phyloP scores from a whole-genome alignment of 2,113 vertebrate genomes.

The Maccullochella peelii region DNA sequence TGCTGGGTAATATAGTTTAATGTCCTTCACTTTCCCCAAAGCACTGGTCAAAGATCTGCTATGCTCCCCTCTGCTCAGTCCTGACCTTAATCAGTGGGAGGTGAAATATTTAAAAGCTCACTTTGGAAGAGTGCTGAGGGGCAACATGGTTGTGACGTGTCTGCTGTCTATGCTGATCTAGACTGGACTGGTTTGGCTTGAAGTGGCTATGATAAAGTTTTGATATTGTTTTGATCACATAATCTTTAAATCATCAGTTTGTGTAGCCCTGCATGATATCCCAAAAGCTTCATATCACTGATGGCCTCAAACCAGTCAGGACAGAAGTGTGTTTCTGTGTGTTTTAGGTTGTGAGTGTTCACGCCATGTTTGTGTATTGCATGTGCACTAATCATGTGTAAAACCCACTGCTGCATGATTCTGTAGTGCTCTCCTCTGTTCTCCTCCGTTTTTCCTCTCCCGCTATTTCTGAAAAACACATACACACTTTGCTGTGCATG shows the following conservation, averaged over 20 bases:
- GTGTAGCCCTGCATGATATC: constrained; percentile 46
- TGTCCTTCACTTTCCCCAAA: constrained; percentile 73
- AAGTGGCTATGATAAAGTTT: constrained; percentile 40
- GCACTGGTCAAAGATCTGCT: constrained; percentile 67
- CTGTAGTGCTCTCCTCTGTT: constrained; percentile 23
- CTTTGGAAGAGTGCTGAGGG: constrained; percentile 49
- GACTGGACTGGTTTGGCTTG: constrained; percentile 74
- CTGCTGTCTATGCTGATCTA: constrained; percentile 66
- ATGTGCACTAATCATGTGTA: constrained; percentile 54
- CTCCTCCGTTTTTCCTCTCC: constrained; percentile 20
- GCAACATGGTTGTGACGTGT: constrained; percentile 48
- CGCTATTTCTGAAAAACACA: constrained; percentile 51
- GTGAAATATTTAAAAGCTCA: constrained; percentile 56
- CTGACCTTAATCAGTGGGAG: constrained; percentile 52
- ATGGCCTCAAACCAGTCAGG: constrained; percentile 49
- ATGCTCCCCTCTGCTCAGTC: constrained; percentile 49
- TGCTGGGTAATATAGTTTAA: constrained; percentile 83
- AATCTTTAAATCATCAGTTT: constrained; percentile 42
- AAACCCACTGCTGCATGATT: constrained; percentile 53
- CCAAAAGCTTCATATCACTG: constrained; percentile 36
- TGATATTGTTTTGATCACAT: constrained; percentile 27
- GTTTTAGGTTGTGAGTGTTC: constrained; percentile 36
- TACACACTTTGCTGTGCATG: constrained; percentile 60
- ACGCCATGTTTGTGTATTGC: constrained; percentile 29
- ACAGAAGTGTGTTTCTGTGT: constrained; percentile 43